These are phyloP conservation scores for Tenodera sinensis DNA, from an alignment of 2,888 invertebrate species.

Conservation along the genomic window DNA sequence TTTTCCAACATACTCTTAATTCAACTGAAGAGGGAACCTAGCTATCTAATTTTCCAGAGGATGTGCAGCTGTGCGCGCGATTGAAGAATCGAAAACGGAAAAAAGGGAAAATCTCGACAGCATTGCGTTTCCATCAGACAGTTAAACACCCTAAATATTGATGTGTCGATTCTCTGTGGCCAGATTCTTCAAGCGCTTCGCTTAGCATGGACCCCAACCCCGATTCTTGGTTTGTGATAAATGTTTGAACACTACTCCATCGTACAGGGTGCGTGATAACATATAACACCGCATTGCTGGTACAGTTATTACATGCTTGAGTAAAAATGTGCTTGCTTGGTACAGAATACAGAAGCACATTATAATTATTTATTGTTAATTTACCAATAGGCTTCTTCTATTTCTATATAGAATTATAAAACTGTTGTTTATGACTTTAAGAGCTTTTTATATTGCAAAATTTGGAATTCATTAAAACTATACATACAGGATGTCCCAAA, in stretches of 20 bases:
- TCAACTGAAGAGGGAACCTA: neutral
- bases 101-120: neutral
- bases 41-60: neutral
- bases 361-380: too few relatives aligned
- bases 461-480: too few relatives aligned
- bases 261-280: neutral
- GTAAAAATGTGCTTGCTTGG: too few relatives aligned
- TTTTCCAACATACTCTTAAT: neutral
- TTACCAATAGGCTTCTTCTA: too few relatives aligned
- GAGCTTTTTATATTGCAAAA: too few relatives aligned
- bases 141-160: constrained; percentile 24
- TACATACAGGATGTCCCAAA: too few relatives aligned
- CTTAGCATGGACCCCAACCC: neutral
- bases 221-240: neutral
- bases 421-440: too few relatives aligned
- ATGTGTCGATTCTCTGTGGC: constrained; percentile 10
- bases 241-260: neutral
- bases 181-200: neutral
- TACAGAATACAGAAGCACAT: too few relatives aligned
- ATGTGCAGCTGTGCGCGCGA: neutral
- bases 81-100: neutral
- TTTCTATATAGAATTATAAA: too few relatives aligned
- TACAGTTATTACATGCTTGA: too few relatives aligned
- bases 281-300: too few relatives aligned
- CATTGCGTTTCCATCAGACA: neutral